phyloP scores from a whole-genome alignment of 2,888 invertebrate genomes.

The Megalurothrips usitatus region DNA sequence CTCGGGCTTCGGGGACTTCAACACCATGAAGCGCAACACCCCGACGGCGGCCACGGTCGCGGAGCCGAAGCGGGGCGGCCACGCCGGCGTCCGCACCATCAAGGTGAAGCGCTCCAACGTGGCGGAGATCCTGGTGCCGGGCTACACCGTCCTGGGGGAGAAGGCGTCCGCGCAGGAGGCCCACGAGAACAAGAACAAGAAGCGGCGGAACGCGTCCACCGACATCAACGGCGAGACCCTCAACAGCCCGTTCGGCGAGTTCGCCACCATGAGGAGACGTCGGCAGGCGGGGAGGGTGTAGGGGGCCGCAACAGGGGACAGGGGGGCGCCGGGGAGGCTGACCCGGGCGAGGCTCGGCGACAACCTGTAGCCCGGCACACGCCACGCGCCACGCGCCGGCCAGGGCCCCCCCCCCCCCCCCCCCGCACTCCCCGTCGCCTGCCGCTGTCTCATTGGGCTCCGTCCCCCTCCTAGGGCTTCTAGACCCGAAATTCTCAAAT shows the following conservation, averaged over 20 bases:
- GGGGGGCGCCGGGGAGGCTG: neutral
- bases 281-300: constrained; percentile 29
- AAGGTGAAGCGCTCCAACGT: constrained; percentile 24
- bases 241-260: constrained; percentile 38
- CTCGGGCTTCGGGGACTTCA: constrained; percentile 41
- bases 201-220: constrained; percentile 8
- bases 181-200: constrained; percentile 9
- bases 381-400: neutral
- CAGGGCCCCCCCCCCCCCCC: constrained; percentile 28
- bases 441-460: neutral
- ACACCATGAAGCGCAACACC: constrained; percentile 36
- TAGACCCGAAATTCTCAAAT: too few relatives aligned
- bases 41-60: constrained; percentile 16
- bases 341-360: too few relatives aligned
- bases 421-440: neutral
- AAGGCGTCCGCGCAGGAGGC: neutral
- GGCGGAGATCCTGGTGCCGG: constrained; percentile 15
- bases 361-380: neutral
- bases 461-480: too few relatives aligned
- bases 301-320: neutral
- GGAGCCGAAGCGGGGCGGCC: neutral
- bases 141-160: constrained; percentile 15
- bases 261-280: constrained; percentile 37
- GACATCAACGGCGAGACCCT: constrained; percentile 38
- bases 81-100: neutral